Base-by-base conservation (phyloP, 2,888 invertebrate genomes). In the Cetonia aurata region DNA sequence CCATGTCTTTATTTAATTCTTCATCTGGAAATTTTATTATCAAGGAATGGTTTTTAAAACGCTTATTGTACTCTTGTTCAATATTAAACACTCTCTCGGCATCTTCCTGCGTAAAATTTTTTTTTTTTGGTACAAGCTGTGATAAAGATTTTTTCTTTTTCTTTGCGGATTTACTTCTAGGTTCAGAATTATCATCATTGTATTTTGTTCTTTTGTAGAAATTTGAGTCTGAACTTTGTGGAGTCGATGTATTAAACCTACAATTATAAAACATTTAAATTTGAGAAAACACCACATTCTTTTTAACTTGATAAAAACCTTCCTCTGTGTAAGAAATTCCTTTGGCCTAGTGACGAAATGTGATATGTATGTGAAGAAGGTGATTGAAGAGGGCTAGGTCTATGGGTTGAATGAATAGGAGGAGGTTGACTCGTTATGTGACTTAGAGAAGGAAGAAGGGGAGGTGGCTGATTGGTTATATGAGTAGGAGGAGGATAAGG, bases 21-120 rank as follows among this genome's bases (percentile, higher is more conserved):
- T 89, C 88, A 84, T 91, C 91, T 0, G 91, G 91, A 79, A 91
- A 91, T 74, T 89, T 88, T 42, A 91, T 87, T 41, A 91, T 87
- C 67, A 91, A 83, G 73, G 88, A 88, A 69, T 87, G 86, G 15
- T 86, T 86, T 74, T 86, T 86, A n/a, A 80, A 77, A 48, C 80
- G 78, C 75, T 86, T 88, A 72, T 86, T 86, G 74, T 86, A 87
- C 75, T 89, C 88, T 70, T 86, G 87, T 78, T 91, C 91, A 0
- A 88, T 83, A 44, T 85, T 85, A 12, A 91, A 80, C 0, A 91
- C 91, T 73, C 84, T 86, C 71, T 87, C 83, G 0, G 91, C 90
- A 76, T 90, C 90, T 59, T 88, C 88, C 25, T 86, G 83, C 53
- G 88, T 86, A 90, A 88, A 90, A 42, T 80, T 79, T 15, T 85